Evolutionary conservation across 1,140 invertebrate species (phyloP).

Genomic region (Tribolium castaneum): DNA sequence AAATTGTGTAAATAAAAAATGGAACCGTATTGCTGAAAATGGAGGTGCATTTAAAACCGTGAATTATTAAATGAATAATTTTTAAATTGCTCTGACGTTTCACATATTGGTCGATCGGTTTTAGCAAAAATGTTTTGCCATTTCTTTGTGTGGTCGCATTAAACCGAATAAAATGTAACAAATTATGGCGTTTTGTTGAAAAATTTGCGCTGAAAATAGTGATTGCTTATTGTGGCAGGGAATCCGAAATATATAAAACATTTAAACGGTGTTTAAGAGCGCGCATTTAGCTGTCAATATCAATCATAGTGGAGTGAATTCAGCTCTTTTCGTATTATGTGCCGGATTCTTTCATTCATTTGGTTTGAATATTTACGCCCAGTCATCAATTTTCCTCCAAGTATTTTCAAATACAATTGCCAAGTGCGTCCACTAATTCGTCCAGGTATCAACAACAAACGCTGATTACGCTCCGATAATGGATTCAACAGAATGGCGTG

Average conservation of each 20-base stretch:
- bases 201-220: not conserved
- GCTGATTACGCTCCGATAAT: not conserved
- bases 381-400: slow-evolving; percentile 22
- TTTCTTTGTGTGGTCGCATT: no score
- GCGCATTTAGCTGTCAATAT: slow-evolving; percentile 40
- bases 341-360: slow-evolving; percentile 17
- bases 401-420: not conserved
- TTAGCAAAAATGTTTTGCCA: no score
- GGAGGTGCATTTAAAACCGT: no score
- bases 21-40: no score
- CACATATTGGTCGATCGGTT: no score
- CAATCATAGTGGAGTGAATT: slow-evolving; percentile 32
- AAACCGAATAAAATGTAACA: no score
- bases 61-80: no score
- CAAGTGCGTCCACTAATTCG: not conserved
- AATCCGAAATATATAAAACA: slow-evolving; percentile 12
- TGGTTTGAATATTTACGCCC: not conserved
- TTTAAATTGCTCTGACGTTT: no score
- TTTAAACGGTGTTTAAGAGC: slow-evolving; percentile 5
- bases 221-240: not conserved
- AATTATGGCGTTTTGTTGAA: no score
- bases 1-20: not conserved
- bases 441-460: not conserved
- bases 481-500: not conserved
- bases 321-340: slow-evolving; percentile 11